Evolutionary conservation across 2,113 vertebrate genomes (phyloP), one percentile per base, ranked within the genome.

Genomic region (Anhinga rufa): DNA sequence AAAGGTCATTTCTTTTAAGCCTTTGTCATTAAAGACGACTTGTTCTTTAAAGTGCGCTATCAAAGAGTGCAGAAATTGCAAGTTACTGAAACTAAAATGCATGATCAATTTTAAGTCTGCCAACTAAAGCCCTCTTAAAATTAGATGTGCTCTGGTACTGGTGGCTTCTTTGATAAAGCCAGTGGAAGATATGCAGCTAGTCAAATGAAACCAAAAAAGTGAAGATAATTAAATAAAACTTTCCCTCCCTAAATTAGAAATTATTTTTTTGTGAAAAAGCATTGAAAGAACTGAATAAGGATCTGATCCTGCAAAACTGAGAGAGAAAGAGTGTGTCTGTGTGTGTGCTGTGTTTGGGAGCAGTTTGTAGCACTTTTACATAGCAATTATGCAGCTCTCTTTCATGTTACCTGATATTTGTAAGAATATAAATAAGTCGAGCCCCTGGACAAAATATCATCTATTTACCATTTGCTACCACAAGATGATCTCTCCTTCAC

Each of bases 21-120:
- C 95, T 96, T 98, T 97, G 97, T 97, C 98, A 98, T 98, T 98
- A 98, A 98, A 98, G 97, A 95, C 65, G 34, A 85, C 97, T 98
- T 97, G 95, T 95, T 97, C 98, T 98, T 98, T 98, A 98, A 98
- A 98, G 98, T 83, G 88, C 5, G 26, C 95, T 98, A 98, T 98
- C 98, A 98, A 98, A 98, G 97, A 72, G 7, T 71, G 68, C 97
- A 96, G 97, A 98, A 98, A 98, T 98, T 98, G 97, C 96, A 91
- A 98, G 97, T 98, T 98, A 97, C 97, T 97, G 97, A 98, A 97
- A 98, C 97, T 95, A 98, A 98, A 98, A 98, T 89, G 86, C 97
- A 51, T 92, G 96, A 98, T 98, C 97, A 97, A 81, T 98, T 98
- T 97, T 96, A 97, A 98, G 97, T 93, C 97, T 95, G 88, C 90